These are phyloP conservation scores for Rhyzopertha dominica DNA, from an alignment of 1,140 invertebrate species.

Conservation along the genomic window DNA sequence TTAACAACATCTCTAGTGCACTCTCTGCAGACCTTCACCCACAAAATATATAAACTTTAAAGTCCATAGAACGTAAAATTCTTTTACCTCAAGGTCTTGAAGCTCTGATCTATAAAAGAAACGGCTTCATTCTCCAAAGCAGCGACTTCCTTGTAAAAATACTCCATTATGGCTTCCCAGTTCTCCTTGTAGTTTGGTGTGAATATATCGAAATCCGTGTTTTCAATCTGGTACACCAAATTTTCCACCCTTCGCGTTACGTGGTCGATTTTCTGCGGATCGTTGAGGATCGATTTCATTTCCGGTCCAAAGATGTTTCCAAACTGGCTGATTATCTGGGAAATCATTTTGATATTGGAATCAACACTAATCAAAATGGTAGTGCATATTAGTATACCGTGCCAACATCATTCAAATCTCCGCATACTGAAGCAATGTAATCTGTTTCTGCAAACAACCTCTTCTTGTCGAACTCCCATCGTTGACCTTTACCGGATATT, in stretches of 20 bases:
- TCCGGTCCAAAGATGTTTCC: constrained; percentile 84
- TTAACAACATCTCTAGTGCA: constrained; percentile 72
- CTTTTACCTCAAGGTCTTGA: constrained; percentile 61
- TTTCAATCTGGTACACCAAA: constrained; percentile 66
- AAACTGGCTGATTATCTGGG: constrained; percentile 73
- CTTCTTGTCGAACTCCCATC: constrained; percentile 87
- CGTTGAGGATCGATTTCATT: constrained; percentile 77
- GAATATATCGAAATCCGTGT: constrained; percentile 79
- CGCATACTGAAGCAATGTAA: constrained; percentile 74
- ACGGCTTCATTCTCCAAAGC: constrained; percentile 76
- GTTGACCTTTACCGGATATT: constrained; percentile 67
- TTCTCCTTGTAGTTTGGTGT: constrained; percentile 67
- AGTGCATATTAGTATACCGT: constrained; percentile 48
- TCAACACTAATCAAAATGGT: constrained; percentile 2
- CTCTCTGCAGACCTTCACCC: constrained; percentile 64
- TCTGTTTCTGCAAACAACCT: constrained; percentile 77
- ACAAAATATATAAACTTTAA: constrained; percentile 11
- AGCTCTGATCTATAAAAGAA: constrained; percentile 80
- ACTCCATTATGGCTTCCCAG: constrained; percentile 74
- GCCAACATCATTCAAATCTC: constrained; percentile 68
- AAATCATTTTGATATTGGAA: not conserved
- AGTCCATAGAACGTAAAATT: constrained; percentile 15
- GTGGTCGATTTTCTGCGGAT: constrained; percentile 78
- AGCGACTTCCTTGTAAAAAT: constrained; percentile 68
- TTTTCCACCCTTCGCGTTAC: constrained; percentile 67